phyloP scores from a whole-genome alignment of 2,888 invertebrate genomes.

The Drosophila infuscata region DNA sequence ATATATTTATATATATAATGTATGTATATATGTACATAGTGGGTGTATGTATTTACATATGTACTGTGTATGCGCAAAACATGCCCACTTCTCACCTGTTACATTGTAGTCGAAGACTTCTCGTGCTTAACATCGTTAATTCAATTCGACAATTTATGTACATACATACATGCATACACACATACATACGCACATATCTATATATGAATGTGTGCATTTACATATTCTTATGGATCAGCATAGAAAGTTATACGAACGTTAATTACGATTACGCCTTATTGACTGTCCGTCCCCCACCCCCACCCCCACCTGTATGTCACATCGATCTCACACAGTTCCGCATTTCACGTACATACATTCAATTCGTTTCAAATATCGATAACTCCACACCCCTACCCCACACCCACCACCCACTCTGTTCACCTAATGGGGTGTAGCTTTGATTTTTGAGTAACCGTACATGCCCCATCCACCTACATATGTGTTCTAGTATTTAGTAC shows the following conservation, averaged over 20 bases:
- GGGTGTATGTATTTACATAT: conserved; percentile 16
- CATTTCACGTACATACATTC: conserved; percentile 1
- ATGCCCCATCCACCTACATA: conserved; percentile 8
- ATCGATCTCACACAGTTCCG: conserved; percentile 10
- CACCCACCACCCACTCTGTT: conserved; percentile 2
- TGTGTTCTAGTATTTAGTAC: conserved; percentile 2
- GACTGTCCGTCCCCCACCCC: not conserved
- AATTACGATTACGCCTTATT: conserved; percentile 6
- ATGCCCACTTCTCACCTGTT: conserved; percentile 75
- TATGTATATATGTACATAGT: conserved; percentile 12
- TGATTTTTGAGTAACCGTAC: conserved; percentile 13
- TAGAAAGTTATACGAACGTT: conserved; percentile 3
- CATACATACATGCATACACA: conserved; percentile 2
- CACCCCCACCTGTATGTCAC: conserved; percentile 16
- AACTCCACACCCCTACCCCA: conserved; percentile 3
- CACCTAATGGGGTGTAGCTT: conserved; percentile 9
- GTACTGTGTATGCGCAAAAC: conserved; percentile 68
- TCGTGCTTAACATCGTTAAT: conserved; percentile 37
- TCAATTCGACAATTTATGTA: conserved; percentile 24
- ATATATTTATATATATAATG: conserved; percentile 1
- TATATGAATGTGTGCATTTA: conserved; percentile 6
- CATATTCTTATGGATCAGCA: conserved; percentile 9
- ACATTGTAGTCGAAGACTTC: conserved; percentile 53
- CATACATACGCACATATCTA: conserved; percentile 2
- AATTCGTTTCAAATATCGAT: conserved; percentile 14